phyloP scores from a whole-genome alignment of 2,888 invertebrate genomes.

The Philonicus albiceps region DNA sequence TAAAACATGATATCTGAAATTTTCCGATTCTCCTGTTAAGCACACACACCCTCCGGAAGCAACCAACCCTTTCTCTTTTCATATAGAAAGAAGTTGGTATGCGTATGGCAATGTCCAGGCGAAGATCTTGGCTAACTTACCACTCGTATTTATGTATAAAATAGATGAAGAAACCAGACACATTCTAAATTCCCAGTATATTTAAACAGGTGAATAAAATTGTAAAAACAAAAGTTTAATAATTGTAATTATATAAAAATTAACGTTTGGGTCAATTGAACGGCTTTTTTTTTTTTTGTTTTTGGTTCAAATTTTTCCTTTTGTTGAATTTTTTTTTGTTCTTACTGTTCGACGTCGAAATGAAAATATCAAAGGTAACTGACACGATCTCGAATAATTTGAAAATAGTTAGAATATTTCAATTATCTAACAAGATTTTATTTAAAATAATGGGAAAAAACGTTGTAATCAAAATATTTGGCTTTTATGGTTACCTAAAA shows the following conservation, averaged over 20 bases:
- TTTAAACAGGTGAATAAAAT: constrained; percentile 32
- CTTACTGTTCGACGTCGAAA: neutral
- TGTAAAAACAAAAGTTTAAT: constrained; percentile 11
- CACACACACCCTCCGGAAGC: neutral
- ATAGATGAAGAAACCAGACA: neutral
- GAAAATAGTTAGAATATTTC: neutral
- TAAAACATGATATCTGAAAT: neutral
- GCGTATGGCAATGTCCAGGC: neutral
- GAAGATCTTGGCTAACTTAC: neutral
- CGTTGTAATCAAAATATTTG: too few species aligned
- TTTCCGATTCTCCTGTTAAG: too few species aligned
- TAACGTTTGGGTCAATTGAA: constrained; percentile 40
- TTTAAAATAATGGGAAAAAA: too few species aligned
- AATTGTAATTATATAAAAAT: constrained; percentile 17
- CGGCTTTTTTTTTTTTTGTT: too few species aligned
- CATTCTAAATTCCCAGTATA: constrained; percentile 28
- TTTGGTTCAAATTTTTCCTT: neutral
- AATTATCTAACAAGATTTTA: too few species aligned
- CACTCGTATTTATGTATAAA: constrained; percentile 17
- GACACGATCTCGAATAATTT: neutral
- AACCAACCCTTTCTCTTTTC: neutral
- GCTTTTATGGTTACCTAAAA: too few species aligned
- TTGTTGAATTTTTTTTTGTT: neutral
- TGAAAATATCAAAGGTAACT: neutral
- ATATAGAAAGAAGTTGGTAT: neutral